phyloP scores from a whole-genome alignment of 1,140 invertebrate species.

The Ostrea edulis region DNA sequence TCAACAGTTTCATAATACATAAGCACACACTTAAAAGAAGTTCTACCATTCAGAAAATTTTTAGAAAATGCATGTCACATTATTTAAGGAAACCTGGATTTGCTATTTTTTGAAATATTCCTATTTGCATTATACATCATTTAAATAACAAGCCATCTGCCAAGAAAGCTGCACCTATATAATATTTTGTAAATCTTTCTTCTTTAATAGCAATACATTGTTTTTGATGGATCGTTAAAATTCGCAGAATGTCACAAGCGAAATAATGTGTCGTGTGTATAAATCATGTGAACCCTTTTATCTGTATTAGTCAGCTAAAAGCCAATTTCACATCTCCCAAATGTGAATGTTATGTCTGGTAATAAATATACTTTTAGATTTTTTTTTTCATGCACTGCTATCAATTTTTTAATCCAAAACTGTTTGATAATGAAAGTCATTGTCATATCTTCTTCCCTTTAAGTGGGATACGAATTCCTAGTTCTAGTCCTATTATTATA shows the following conservation, averaged over 20 bases:
- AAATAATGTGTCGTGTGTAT: neutral
- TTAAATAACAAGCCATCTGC: neutral
- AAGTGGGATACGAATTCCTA: too few species aligned
- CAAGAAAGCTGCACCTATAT: constrained; percentile 9
- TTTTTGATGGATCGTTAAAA: constrained; percentile 17
- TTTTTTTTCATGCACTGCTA: too few species aligned
- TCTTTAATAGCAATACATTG: constrained; percentile 21
- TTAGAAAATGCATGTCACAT: too few species aligned
- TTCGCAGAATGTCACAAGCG: constrained; percentile 12
- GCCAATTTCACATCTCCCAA: neutral
- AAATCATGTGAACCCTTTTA: neutral
- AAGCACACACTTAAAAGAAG: too few species aligned
- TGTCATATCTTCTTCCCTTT: too few species aligned
- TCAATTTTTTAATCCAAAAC: too few species aligned
- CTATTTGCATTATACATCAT: neutral
- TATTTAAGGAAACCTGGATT: too few species aligned
- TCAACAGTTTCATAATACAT: neutral
- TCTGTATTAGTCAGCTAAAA: constrained; percentile 24
- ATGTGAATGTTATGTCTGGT: neutral
- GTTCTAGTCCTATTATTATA: neutral
- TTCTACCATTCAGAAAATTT: too few species aligned
- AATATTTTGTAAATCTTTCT: neutral
- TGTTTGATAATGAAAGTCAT: too few species aligned
- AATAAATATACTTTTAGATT: neutral
- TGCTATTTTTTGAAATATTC: neutral